Base-by-base conservation (phyloP, 2,888 invertebrate species). In the Epicampocera succincta region DNA sequence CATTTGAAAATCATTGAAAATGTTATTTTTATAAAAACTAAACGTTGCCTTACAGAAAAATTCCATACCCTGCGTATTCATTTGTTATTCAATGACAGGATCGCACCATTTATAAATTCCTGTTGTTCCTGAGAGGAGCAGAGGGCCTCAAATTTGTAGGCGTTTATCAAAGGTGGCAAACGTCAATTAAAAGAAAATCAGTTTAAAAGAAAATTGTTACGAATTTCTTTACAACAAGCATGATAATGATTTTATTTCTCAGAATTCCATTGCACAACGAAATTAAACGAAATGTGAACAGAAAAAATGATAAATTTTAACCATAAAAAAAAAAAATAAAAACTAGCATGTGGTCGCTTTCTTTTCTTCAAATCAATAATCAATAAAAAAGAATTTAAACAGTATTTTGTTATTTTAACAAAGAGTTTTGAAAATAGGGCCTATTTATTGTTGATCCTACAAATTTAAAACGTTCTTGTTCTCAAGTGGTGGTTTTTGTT, bases 121-220 rank as follows among this genome's bases (percentile, higher is more conserved):
- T 6, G 8, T 6, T 33, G 33, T 33, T 33, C 1, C 33, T 6
- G 5, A 9, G 33, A 33, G 8, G 50, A 12, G 17, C 17, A 21
- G 3, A 50, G 19, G 5, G 12, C 12, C 50, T 50, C 3, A 50
- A 33, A 15, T 52, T 68, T 87, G 87, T 84, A 85, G 89, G 85
- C 85, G 83, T 74, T 78, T 66, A 80, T 80, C 73, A 60, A 63
- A 78, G 80, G 84, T 89, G 88, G 88, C 88, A 88, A 88, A 88
- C 84, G 87, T 86, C 85, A 85, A 88, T 87, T 88, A 87, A 88
- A 89, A 87, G 84, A 84, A 87, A 88, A 86, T 75, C 78, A 66
- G 69, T 82, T 78, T 60, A 66, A 58, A 33, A 46, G 46, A 56
- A 54, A 74, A 61, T 66, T 74, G 52, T 74, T 74, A 69, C 68